Evolutionary conservation across 2,888 invertebrate species (phyloP).

Genomic region (Blera fallax): DNA sequence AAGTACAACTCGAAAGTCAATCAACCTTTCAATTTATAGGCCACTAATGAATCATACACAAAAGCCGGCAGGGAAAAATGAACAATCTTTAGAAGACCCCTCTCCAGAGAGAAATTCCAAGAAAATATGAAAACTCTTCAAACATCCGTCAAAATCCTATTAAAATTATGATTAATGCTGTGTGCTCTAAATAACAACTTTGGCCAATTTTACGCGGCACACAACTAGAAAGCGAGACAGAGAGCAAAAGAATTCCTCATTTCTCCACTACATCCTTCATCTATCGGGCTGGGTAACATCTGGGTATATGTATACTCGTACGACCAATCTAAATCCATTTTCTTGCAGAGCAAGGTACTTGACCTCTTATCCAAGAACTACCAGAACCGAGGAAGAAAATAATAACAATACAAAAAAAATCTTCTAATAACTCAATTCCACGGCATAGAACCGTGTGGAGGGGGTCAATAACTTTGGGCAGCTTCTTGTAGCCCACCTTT

Average conservation of each 20-base stretch:
- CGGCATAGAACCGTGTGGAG: background rate
- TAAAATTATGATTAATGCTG: conserved; percentile 42
- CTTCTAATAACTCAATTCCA: conserved; percentile 59
- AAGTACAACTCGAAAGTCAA: background rate
- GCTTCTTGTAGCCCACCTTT: background rate
- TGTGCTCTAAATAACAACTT: conserved; percentile 29
- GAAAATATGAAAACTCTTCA: conserved; percentile 3
- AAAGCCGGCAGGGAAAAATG: background rate
- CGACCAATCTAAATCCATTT: conserved; percentile 44
- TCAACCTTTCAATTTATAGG: conserved; percentile 2
- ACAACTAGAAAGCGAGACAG: background rate
- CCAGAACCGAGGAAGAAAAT: background rate
- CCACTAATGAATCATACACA: conserved; percentile 28
- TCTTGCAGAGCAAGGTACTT: conserved; percentile 35
- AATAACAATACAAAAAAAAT: conserved; percentile 25
- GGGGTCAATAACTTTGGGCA: conserved; percentile 41
- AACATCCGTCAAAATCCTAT: conserved; percentile 34
- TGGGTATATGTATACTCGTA: conserved; percentile 5
- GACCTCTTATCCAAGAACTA: conserved; percentile 48
- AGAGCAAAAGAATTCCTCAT: background rate
- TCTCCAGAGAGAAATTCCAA: background rate
- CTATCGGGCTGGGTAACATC: conserved; percentile 18
- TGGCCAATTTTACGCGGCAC: conserved; percentile 7
- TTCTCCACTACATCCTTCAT: background rate
- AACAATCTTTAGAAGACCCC: background rate